These are phyloP conservation scores for Miichthys miiuy DNA, from an alignment of 2,797 vertebrate genomes.

Conservation along the genomic window DNA sequence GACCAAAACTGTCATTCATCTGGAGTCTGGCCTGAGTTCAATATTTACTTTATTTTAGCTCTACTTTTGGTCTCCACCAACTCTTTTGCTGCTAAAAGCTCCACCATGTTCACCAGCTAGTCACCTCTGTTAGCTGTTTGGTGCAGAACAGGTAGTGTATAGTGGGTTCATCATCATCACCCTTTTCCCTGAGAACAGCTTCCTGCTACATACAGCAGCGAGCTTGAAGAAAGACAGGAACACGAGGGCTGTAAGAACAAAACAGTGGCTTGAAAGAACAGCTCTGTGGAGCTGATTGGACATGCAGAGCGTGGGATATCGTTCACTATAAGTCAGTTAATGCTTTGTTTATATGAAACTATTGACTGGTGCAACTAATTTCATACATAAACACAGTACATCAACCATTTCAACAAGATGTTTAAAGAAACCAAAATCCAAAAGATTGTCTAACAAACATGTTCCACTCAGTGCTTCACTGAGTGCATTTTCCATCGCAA, in stretches of 20 bases:
- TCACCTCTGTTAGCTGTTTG: no score
- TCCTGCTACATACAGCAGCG: background rate
- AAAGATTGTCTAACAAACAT: background rate
- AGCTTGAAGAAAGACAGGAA: background rate
- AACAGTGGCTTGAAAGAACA: background rate
- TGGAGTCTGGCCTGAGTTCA: no score
- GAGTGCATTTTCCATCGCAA: constrained; percentile 13
- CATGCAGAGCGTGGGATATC: background rate
- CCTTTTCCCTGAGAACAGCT: background rate
- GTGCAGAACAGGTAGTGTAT: no score
- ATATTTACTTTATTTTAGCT: background rate
- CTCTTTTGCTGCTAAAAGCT: background rate
- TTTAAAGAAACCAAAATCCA: background rate
- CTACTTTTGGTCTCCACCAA: background rate
- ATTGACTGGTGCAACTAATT: background rate
- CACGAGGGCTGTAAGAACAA: background rate
- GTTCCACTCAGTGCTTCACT: background rate
- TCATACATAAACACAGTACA: background rate
- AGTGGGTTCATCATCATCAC: background rate
- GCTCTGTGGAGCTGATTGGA: background rate
- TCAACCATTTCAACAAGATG: background rate
- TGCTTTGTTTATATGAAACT: background rate
- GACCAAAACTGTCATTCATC: background rate
- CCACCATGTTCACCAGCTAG: background rate
- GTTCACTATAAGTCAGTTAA: background rate